Evolutionary conservation across 2,888 invertebrate genomes (phyloP), one percentile per base, ranked within the genome.

Genomic region (Cataglyphis livida): DNA sequence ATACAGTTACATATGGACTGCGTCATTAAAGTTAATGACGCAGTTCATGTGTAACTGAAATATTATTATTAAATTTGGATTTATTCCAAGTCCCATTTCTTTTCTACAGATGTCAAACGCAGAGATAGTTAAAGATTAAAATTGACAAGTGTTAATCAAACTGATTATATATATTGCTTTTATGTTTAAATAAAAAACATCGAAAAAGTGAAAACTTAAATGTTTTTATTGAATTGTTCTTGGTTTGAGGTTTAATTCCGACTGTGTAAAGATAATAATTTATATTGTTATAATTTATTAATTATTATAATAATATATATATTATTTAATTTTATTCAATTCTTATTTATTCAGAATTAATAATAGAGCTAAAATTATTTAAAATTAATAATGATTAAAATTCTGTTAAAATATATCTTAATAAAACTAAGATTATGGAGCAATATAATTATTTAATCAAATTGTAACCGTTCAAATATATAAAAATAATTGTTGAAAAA

Each of bases 331-430:
- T 35, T 35, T 25, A 3, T 54, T 32, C 9, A 71, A 54, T 32
- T 35, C 1, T 51, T 0, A 21, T 54, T 54, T 32, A 48, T 18
- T 41, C 9, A 9, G 7, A 9, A 35, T 35, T n/a, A 70, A 35
- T 3, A 54, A n/a, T 15, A 35, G 18, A 51, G 15, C 7, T 21
- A 54, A 35, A 54, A 54, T 5, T 3, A 51, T 35, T 71, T 54
- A 5, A 54, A 0, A 71, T 25, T 57, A 71, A 38, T 38, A 71
- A 71, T 1, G 25, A 71, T 18, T 71, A 6, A 38, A 71, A 38
- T 0, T 57, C 21, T 57, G 12, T 59, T 25, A 10, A 28, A 28
- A 64, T 32, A 12, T 9, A n/a, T 62, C 15, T 54, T 54, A 54
- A 21, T 74, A n/a, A 59, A 15, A 74, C 2, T 41, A 18, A 48